Base-by-base conservation (phyloP, 2,113 vertebrate species). In the Stegostoma tigrinum region DNA sequence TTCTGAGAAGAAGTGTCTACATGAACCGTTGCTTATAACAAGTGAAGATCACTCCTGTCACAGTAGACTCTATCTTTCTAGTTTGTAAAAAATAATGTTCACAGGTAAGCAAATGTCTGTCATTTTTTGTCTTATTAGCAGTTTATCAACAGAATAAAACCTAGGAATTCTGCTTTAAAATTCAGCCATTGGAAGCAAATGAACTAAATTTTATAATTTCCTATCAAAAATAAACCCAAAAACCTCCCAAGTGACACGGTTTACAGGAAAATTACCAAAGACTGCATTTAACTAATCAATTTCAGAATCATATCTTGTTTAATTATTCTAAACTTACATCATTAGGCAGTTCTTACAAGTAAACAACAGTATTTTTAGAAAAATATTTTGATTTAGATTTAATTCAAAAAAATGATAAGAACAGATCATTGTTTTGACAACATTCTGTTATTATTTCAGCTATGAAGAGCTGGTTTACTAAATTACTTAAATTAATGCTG, bases 61-160 rank as follows among this genome's bases (percentile, higher is more conserved):
- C 89, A 91, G 4, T 61, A 91, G n/a, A 93, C 19, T 91, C 6
- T 93, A 34, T 66, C 67, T 91, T 90, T 30, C 87, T 30, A 90
- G 24, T 61, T 34, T 61, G 24, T 30, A 83, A 23, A 38, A 42
- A 38, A 42, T n/a, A 15, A 42, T 48, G 21, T 83, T 38, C 42
- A 34, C 3, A 91, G 52, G 48, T 30, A 90, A 55, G 52, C 80
- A 83, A 93, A 93, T 93, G n/a, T 34, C 15, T 21, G n/a, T 67
- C 34, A 23, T 91, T 38, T 66, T 66, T 66, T 83, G 10, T 21
- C 42, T 83, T 66, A 66, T 5, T 27, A 64, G 34, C 52, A 64
- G 34, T 66, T 66, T 5, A 91, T 91, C 89, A 66, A 90, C 48
- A 64, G 27, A 90, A 90, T 64, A 61, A 90, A 90, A 91, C n/a